Evolutionary conservation across 64 coral and sea anemone species (phyloP), one percentile per base, ranked within the genome.

Genomic region (Acropora tenuis): DNA sequence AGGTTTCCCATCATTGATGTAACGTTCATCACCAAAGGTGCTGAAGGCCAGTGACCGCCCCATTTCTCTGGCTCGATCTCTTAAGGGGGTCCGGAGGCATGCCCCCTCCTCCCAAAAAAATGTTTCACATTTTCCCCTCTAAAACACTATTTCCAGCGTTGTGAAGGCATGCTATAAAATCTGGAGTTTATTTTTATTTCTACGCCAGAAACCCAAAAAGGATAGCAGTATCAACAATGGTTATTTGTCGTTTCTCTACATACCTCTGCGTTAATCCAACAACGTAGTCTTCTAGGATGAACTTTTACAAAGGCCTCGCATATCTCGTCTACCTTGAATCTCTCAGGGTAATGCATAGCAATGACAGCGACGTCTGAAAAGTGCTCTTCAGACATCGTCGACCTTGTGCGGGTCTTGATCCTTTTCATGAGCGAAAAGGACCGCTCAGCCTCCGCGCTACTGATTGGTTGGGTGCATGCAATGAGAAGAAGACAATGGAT

Each of bases 401-500:
- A 77, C 8, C 43, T 77, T 7, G 75, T 47, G 75, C 77, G 55
- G 77, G 77, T 79, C 18, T 79, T 79, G 77, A 79, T 79, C 49
- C 77, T 19, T 74, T 74, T 74, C 71, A 74, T 40, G 5, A 74
- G 71, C 19, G 15, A 79, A 79, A 79, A 79, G 42, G 75, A 79
- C 47, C 77, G 77, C 82, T 48, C 57, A 88, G 86, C 73, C 63
- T 79, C 76, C 3, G 75, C 53, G 8, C 75, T 78, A 66, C 52
- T 89, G 87, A 89, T 78, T 47, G 75, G 87, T 89, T 78, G 87
- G 75, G 87, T 89, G 58, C 87, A 89, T 52, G 86, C 86, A 61
- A 77, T 88, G 50, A 53, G 50, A n/a, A 88, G 45, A 1, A 88
- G 86, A 77, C 52, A 50, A 89, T 80, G 77, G 59, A 66, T 90